Percentiles rank a stretch among this genome's conserved stretches.
phyloP scores from a whole-genome alignment of 2,113 vertebrate genomes.

The Maccullochella peelii region DNA sequence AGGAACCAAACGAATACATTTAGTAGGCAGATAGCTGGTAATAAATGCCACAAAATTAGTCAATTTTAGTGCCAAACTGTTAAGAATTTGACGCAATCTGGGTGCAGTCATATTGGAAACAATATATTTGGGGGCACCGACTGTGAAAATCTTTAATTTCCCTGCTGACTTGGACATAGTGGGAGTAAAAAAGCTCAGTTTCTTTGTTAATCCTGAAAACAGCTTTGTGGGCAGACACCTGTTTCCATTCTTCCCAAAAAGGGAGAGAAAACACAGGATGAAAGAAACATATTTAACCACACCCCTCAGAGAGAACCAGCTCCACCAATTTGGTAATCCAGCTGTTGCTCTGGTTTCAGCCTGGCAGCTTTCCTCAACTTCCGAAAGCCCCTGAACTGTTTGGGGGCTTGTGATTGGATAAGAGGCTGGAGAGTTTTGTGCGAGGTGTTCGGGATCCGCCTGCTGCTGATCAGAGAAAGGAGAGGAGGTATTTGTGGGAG shows the following conservation, averaged over 20 bases:
- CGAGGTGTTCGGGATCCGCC: conserved; percentile 37
- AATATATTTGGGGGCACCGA: not conserved
- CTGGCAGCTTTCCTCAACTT: conserved; percentile 32
- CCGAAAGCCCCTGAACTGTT: conserved; percentile 24
- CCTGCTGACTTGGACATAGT: conserved; percentile 11
- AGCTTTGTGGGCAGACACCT: conserved; percentile 24
- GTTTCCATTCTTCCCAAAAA: conserved; percentile 42
- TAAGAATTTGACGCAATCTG: conserved; percentile 25
- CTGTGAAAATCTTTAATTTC: conserved; percentile 21
- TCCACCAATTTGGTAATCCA: conserved; percentile 8
- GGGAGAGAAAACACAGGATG: conserved; percentile 62
- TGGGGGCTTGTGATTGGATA: conserved; percentile 7
- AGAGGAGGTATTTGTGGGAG: conserved; percentile 46
- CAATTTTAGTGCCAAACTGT: conserved; percentile 2
- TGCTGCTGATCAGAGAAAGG: conserved; percentile 51
- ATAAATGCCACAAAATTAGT: conserved; percentile 31
- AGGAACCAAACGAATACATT: conserved; percentile 1
- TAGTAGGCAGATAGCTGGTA: conserved; percentile 11
- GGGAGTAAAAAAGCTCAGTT: conserved; percentile 16
- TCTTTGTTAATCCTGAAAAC: conserved; percentile 36
- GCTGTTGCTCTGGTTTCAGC: conserved; percentile 40
- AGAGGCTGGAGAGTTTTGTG: conserved; percentile 27
- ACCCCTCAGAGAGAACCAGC: conserved; percentile 56
- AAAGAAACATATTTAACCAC: conserved; percentile 67
- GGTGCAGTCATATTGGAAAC: not conserved